These are phyloP conservation scores for Cydia strobilella DNA, from an alignment of 1,140 invertebrate genomes.

Conservation along the genomic window DNA sequence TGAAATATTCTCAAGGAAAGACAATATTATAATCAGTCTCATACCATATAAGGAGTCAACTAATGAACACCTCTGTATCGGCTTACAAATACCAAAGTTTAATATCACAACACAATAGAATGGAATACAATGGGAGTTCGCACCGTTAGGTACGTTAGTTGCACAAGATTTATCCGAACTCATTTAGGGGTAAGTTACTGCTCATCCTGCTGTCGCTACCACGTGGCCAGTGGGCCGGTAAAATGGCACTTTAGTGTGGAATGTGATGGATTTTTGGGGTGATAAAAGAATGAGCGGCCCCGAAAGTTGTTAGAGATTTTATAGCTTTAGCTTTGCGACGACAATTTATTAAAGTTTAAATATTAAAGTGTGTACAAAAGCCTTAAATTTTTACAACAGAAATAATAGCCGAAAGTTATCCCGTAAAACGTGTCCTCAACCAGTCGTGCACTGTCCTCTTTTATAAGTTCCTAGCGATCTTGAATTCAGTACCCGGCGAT, in stretches of 20 bases:
- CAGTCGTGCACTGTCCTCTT: too few species aligned
- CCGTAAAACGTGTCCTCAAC: too few species aligned
- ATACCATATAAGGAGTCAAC: neutral
- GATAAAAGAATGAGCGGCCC: neutral
- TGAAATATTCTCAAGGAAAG: neutral
- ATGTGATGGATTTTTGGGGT: neutral
- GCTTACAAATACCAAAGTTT: neutral
- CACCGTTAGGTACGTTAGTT: conserved; percentile 44
- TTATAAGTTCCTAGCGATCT: too few species aligned
- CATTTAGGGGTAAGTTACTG: conserved; percentile 52
- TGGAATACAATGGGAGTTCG: conserved; percentile 50
- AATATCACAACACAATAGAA: conserved; percentile 35
- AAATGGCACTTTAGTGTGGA: conserved; percentile 42
- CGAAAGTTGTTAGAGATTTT: neutral
- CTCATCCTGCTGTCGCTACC: conserved; percentile 47
- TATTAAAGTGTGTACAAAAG: too few species aligned
- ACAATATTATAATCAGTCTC: neutral
- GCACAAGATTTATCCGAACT: conserved; percentile 45
- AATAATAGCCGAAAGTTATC: too few species aligned
- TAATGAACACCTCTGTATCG: conserved; percentile 6
- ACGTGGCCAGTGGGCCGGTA: conserved; percentile 44
- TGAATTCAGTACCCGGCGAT: too few species aligned
- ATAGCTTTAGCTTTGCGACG: neutral
- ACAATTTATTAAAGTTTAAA: too few species aligned
- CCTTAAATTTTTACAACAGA: too few species aligned